phyloP scores from a whole-genome alignment of 2,888 invertebrate species.

The Drosophila paracracens region DNA sequence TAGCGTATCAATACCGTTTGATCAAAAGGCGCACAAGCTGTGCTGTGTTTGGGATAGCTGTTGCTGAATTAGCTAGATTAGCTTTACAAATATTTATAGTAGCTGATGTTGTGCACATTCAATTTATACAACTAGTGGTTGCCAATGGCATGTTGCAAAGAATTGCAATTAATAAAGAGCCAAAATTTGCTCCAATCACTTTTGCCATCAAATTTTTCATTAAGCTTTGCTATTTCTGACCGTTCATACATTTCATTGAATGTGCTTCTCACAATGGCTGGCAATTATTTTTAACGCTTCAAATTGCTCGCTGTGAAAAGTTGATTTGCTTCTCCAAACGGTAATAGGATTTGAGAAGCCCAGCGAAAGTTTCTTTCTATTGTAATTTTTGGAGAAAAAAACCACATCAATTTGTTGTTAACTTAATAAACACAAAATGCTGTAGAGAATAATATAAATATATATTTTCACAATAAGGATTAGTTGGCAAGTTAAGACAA shows the following conservation, averaged over 20 bases:
- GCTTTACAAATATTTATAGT: slow-evolving; percentile 28
- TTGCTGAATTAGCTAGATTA: slow-evolving; percentile 47
- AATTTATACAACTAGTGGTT: not conserved
- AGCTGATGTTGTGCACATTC: not conserved
- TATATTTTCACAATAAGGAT: not conserved
- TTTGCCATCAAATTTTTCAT: not conserved
- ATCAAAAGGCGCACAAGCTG: slow-evolving; percentile 38
- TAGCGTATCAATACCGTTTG: slow-evolving; percentile 71
- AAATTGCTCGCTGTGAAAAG: not conserved
- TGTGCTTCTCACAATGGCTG: not conserved
- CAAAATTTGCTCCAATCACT: not conserved
- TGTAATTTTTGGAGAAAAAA: not conserved
- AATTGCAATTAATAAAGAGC: not conserved
- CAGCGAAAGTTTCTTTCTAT: not conserved
- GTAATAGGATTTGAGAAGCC: not conserved
- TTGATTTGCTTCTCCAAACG: not conserved
- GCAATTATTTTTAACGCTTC: not conserved
- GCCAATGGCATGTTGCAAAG: not conserved
- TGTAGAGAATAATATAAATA: not conserved
- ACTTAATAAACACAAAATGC: not conserved
- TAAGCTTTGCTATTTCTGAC: not conserved
- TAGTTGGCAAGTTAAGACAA: not conserved
- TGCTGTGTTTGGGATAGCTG: slow-evolving; percentile 1
- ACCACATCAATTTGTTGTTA: not conserved
- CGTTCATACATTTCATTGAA: not conserved